Evolutionary conservation across 30 jellyfish, hydroid and myxozoan species (phyloP), one percentile per base, ranked within the genome.

Genomic region (Aurelia aurita complex sp. Pacific): DNA sequence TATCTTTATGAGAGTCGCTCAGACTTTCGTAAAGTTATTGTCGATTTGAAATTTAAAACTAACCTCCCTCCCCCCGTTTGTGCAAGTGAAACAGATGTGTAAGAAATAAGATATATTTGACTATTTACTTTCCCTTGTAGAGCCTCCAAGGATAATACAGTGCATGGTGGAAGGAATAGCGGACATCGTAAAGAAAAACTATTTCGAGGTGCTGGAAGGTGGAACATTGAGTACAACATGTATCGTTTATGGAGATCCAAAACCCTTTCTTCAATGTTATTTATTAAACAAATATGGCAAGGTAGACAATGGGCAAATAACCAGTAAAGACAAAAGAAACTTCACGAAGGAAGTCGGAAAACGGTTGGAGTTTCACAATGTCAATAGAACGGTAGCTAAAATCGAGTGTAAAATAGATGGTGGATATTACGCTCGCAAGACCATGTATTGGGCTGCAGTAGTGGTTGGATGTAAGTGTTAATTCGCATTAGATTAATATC

Each of bases 341-440:
- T 23, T 23, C 29, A 23, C 29, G 29, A 23, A 23, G 29, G 29
- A 23, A 23, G 29, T 23, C 29, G 29, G 29, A 23, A 23, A 23
- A 23, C 29, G 29, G 29, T 23, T 23, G 78, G 8, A 4, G 34
- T 33, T 77, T 33, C 35, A 14, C 40, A 62, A 62, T 64, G 87
- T 77, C 17, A 13, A 69, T n/a, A 16, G 77, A 6, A 52, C 38
- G 5, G 87, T 77, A 1, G 62, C 66, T 1, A 77, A 77, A 62
- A 69, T 77, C 3, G 32, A 40, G 38, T 77, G 87, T 36, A 69
- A 53, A 59, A 75, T 75, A 3, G 87, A 77, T 61, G 87, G 87
- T 18, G 67, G 77, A 32, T 23, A 23, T 23, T 68, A 35, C 15
- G 29, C 2, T 2, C 76, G 87, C 10, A 59, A 32, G 68, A 23